Base-by-base conservation (phyloP, 2,888 invertebrate species). In the Nomada hirtipes region DNA sequence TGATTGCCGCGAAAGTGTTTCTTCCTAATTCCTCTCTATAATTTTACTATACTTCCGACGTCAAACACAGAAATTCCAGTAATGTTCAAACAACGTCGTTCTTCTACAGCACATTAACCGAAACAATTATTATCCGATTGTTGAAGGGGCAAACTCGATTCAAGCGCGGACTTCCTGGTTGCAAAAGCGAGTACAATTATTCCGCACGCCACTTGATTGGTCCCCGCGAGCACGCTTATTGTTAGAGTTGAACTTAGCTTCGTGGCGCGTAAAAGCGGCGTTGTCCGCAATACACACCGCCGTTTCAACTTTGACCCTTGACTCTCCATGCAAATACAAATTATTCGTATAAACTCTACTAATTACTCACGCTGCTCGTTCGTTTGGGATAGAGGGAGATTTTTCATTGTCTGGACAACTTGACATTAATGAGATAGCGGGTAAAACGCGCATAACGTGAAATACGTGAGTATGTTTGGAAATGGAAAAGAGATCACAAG, bases 181-280 rank as follows among this genome's bases (percentile, higher is more conserved):
- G 63, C 79, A 26, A 60, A 52, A 74, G 82, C 69, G 78, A 85
- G 85, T 70, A 79, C 85, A 88, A 89, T 89, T 89, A 89, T 86
- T 85, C 87, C 81, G 80, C 88, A 79, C 83, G 81, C 85, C 84
- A 86, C 83, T 88, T 89, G 85, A 89, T 89, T 89, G 85, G 85
- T 83, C 81, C 69, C 79, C 60, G 50, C 59, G 73, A 68, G 73
- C 70, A 74, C 55, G 59, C 50, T 57, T 23, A 23, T n/a, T n/a
- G 61, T 36, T 36, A 7, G 36, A 36, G 42, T 4, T 20, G 36
- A 59, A 64, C 70, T 71, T 68, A 57, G 61, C 57, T 60, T 44
- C 11, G 47, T 23, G 26, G 11, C n/a, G 47, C 52, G 23, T 10
- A 59, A 42, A 59, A 69, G 61, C 52, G 15, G 7, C 47, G 26